A percentile compares a stretch with the other conserved stretches of the same genome.
phyloP scores from a whole-genome alignment of 2,888 invertebrate species.

The Ceriagrion tenellum region DNA sequence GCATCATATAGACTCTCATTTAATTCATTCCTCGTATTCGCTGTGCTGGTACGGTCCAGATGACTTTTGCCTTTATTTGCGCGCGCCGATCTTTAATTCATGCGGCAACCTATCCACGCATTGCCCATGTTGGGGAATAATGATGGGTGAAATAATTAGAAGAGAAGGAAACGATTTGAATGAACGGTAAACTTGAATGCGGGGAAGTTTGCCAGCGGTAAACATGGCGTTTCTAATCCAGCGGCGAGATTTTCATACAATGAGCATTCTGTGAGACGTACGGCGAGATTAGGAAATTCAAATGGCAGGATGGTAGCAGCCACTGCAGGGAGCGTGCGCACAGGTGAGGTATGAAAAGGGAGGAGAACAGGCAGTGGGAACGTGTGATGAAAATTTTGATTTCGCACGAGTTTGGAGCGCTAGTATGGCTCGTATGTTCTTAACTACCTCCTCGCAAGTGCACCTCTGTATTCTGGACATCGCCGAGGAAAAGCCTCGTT shows the following conservation, averaged over 20 bases:
- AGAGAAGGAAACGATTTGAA: not conserved
- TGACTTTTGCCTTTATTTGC: not conserved
- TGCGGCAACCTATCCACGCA: not conserved
- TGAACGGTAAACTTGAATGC: not conserved
- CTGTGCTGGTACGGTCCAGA: not conserved
- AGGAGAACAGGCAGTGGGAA: not conserved
- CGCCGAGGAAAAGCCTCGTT: not conserved
- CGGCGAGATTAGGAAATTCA: not conserved
- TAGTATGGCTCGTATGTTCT: not conserved
- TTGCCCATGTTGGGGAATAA: not conserved
- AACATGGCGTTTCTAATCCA: not conserved
- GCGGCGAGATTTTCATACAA: not conserved
- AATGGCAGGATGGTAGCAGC: not conserved
- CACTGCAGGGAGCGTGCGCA: not conserved
- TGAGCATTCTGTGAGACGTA: not conserved
- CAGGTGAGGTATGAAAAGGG: not conserved
- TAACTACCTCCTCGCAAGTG: not conserved
- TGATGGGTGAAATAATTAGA: not conserved
- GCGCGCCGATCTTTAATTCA: not conserved
- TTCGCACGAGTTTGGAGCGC: not conserved
- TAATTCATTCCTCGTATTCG: not conserved
- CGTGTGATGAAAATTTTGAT: not conserved
- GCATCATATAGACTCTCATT: not conserved
- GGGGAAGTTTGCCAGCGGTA: not conserved
- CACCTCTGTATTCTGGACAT: not conserved